phyloP scores from a whole-genome alignment of 2,797 vertebrate genomes.

The Agapornis canus region DNA sequence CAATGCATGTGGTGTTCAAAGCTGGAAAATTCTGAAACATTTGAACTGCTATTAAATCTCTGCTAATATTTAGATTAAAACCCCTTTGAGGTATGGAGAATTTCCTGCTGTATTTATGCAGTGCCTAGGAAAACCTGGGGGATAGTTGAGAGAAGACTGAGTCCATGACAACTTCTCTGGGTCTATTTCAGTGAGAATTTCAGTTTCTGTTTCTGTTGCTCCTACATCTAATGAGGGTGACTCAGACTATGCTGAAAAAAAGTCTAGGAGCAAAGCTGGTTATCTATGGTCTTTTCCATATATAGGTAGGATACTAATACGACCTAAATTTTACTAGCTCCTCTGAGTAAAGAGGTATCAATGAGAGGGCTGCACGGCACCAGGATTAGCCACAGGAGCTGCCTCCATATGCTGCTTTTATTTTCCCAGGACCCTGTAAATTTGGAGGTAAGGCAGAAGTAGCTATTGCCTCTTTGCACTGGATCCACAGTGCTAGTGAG shows the following conservation, averaged over 20 bases:
- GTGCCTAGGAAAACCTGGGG: not conserved
- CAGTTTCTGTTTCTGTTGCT: slow-evolving; percentile 30
- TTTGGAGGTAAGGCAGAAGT: not conserved
- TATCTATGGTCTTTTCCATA: not conserved
- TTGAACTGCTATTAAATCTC: not conserved
- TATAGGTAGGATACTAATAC: not conserved
- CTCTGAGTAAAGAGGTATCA: not conserved
- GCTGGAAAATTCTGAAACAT: not conserved
- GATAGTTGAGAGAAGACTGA: not conserved
- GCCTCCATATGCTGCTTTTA: not conserved
- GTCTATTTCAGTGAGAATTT: slow-evolving; percentile 13
- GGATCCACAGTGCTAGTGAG: not conserved
- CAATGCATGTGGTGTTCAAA: not conserved
- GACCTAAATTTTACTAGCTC: not conserved
- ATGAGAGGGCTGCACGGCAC: not conserved
- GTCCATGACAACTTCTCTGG: not conserved
- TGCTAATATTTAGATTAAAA: not conserved
- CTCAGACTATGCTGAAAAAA: not conserved
- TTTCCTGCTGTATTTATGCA: not conserved
- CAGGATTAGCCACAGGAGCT: not conserved
- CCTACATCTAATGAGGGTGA: not conserved
- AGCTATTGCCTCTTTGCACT: not conserved
- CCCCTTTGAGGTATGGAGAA: not conserved
- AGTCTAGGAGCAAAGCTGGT: not conserved
- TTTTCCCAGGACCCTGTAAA: not conserved